Conservation (phyloP, 2,113 vertebrate species). For the Tychaedon coryphoeus region DNA sequence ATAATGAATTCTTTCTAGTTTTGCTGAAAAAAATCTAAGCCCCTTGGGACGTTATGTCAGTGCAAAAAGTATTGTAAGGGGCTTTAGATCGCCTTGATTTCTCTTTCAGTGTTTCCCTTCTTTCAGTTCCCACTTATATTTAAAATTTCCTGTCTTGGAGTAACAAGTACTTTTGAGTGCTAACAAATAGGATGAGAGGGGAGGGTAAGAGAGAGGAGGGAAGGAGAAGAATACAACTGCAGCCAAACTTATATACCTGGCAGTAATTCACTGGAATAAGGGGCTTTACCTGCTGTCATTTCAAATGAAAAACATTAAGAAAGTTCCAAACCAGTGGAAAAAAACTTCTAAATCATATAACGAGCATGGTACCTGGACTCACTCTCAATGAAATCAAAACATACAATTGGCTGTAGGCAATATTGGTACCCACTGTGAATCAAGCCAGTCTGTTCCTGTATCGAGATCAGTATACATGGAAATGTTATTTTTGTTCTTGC, state of each 20-base stretch:
- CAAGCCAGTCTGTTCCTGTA: not conserved
- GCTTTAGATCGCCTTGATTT: not conserved
- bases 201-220: accelerated
- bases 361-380: not conserved
- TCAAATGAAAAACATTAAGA: not conserved
- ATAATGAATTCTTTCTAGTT: not conserved
- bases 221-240: not conserved
- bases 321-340: not conserved
- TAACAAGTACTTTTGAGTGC: not conserved
- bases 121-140: not conserved
- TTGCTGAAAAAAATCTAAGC: not conserved
- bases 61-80: not conserved
- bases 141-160: not conserved
- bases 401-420: not conserved
- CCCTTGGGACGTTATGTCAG: not conserved
- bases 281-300: not conserved
- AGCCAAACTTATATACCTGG: not conserved
- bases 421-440: not conserved
- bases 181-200: not conserved
- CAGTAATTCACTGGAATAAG: not conserved
- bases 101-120: not conserved
- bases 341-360: not conserved
- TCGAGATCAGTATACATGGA: not conserved
- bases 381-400: not conserved
- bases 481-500: not conserved